Evolutionary conservation across 2,113 vertebrate genomes (phyloP).

Genomic region (Turdus rufiventris): DNA sequence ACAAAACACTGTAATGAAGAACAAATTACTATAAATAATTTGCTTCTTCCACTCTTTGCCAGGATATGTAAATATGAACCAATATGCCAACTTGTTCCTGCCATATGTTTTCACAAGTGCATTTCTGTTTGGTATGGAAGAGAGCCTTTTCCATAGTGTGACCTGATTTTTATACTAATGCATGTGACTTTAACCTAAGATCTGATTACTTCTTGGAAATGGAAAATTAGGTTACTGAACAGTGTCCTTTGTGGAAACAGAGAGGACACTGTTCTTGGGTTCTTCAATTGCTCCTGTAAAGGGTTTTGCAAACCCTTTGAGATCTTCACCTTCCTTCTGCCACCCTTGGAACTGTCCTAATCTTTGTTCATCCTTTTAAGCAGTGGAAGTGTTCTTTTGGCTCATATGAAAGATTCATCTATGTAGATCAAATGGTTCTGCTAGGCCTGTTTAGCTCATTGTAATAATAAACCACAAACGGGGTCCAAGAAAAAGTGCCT

Average conservation of each 20-base stretch:
- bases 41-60: neutral
- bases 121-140: neutral
- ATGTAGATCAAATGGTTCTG: constrained; percentile 33
- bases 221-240: neutral
- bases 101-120: neutral
- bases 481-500: neutral
- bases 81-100: neutral
- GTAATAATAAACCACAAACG: neutral
- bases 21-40: neutral
- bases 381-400: neutral
- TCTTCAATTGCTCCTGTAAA: neutral
- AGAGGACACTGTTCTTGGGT: neutral
- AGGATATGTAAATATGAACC: neutral
- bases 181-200: neutral
- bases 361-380: neutral
- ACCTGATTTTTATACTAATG: neutral
- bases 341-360: neutral
- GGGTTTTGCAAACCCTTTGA: neutral
- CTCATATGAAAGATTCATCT: neutral
- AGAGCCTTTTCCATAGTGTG: neutral
- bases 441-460: constrained; percentile 2
- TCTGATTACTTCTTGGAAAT: neutral
- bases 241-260: neutral
- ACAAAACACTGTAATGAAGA: neutral
- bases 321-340: neutral